Conservation (phyloP, 1,140 invertebrate species). For the Sinonovacula constricta region DNA sequence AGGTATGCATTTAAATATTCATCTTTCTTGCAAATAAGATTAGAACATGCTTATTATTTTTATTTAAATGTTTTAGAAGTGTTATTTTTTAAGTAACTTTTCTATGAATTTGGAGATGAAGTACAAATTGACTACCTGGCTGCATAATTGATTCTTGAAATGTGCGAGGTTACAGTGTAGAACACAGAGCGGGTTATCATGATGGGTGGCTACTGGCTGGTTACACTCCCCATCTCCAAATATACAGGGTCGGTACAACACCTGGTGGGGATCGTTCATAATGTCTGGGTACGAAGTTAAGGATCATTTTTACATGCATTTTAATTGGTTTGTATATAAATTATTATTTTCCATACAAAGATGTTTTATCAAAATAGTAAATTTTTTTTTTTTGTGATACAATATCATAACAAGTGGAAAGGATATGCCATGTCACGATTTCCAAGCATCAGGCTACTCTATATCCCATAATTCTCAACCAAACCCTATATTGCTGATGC, state of each 20-base stretch:
- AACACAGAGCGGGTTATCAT: conserved; percentile 55
- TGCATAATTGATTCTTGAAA: conserved; percentile 33
- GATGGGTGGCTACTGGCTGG: conserved; percentile 62
- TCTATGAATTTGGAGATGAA: no score
- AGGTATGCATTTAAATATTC: not conserved
- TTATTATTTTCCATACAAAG: no score
- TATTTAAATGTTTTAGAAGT: not conserved
- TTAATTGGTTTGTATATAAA: no score
- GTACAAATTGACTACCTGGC: no score
- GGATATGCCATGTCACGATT: no score
- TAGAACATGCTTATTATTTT: conserved; percentile 5
- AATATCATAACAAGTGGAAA: no score
- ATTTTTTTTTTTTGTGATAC: no score
- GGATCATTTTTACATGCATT: conserved; percentile 45
- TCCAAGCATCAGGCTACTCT: no score
- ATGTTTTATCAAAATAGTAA: no score
- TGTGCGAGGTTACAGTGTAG: conserved; percentile 52
- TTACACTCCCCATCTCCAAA: conserved; percentile 70
- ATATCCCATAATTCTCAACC: no score
- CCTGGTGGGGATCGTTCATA: conserved; percentile 71
- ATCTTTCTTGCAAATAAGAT: not conserved
- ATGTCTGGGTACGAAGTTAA: conserved; percentile 70
- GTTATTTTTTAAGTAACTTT: no score
- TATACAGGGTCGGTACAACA: conserved; percentile 70
- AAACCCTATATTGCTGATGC: no score